Conservation (phyloP, 2,113 vertebrate species). For the Fulmarus glacialis region DNA sequence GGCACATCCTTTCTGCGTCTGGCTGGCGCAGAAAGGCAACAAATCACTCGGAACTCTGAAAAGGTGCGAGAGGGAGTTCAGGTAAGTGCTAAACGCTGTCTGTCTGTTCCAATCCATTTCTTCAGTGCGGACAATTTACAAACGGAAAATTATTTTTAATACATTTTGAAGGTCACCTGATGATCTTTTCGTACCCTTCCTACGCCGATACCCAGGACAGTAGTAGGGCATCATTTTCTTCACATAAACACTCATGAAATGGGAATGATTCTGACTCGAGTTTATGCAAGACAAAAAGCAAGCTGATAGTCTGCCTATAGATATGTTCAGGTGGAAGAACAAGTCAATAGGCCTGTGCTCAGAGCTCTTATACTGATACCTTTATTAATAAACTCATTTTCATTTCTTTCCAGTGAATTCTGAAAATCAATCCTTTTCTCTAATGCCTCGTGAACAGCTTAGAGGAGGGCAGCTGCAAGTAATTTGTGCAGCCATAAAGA, state of each 20-base stretch:
- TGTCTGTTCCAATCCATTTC: background rate
- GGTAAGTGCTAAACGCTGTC: background rate
- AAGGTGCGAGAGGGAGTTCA: background rate
- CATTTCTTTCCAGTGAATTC: background rate
- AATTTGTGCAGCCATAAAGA: background rate
- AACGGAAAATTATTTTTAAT: background rate
- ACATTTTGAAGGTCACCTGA: background rate
- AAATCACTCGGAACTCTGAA: background rate
- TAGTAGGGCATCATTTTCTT: background rate
- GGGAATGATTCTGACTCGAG: background rate
- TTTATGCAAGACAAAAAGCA: background rate
- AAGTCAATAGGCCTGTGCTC: background rate
- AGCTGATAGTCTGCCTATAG: background rate
- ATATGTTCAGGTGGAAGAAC: background rate
- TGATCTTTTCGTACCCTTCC: background rate
- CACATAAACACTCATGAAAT: background rate
- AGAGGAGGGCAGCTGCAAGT: background rate
- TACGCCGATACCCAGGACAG: background rate
- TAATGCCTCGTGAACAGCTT: background rate
- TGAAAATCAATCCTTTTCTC: constrained; percentile 4
- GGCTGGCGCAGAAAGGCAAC: background rate
- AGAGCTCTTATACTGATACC: background rate
- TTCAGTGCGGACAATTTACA: background rate
- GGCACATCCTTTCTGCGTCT: background rate
- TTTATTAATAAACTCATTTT: constrained; percentile 32